These are phyloP conservation scores for Gila robusta DNA, from an alignment of 2,797 vertebrate species.

Conservation along the genomic window DNA sequence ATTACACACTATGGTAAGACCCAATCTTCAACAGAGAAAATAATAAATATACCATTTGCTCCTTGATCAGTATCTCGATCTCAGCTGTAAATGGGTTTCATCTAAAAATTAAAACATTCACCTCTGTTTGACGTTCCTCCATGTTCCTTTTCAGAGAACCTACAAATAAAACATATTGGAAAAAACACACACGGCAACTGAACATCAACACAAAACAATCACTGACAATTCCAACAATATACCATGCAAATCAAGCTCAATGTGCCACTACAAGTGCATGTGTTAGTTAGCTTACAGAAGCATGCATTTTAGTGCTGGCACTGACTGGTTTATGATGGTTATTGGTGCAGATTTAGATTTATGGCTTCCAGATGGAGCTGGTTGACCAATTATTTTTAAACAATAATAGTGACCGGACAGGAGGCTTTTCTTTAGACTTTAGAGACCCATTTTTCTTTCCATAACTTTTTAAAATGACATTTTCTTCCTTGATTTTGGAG, in stretches of 20 bases:
- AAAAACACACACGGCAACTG: slow-evolving; percentile 6
- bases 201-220: neutral
- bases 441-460: neutral
- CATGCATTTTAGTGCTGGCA: neutral
- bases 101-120: slow-evolving; percentile 58
- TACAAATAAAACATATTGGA: slow-evolving; percentile 66
- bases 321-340: neutral
- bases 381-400: neutral
- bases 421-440: neutral
- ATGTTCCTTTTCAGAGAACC: slow-evolving; percentile 79
- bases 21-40: neutral
- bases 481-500: neutral
- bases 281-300: neutral
- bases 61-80: neutral
- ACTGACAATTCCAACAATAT: neutral
- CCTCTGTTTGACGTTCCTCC: slow-evolving; percentile 75
- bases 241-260: neutral
- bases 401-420: neutral
- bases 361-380: neutral
- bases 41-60: neutral
- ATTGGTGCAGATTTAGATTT: neutral
- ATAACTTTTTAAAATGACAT: too few relatives aligned
- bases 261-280: neutral
- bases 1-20: neutral
- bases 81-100: neutral